phyloP scores from a whole-genome alignment of 2,888 invertebrate genomes.

The Barypeithes pellucidus region DNA sequence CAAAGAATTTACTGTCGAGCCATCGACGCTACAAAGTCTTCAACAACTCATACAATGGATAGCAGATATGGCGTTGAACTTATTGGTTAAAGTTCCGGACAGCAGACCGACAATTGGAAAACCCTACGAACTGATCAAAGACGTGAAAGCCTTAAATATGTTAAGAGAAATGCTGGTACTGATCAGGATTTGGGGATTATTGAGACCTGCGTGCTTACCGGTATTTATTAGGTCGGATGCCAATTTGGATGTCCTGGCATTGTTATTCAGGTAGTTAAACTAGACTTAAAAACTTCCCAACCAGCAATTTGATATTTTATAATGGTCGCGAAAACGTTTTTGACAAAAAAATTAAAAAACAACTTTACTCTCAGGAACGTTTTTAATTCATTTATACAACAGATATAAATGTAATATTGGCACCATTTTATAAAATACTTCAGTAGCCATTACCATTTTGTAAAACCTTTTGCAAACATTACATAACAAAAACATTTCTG shows the following conservation, averaged over 20 bases:
- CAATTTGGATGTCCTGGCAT: conserved; percentile 84
- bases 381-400: background rate
- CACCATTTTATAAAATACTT: no score
- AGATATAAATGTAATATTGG: no score
- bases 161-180: conserved; percentile 86
- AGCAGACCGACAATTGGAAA: conserved; percentile 65
- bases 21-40: conserved; percentile 86
- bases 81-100: conserved; percentile 85
- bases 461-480: background rate
- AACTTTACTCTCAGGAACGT: background rate
- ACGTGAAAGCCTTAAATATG: conserved; percentile 83
- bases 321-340: background rate
- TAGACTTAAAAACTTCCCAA: no score
- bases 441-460: no score
- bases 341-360: background rate
- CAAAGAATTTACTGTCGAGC: conserved; percentile 90
- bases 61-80: conserved; percentile 88
- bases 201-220: conserved; percentile 84
- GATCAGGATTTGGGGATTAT: conserved; percentile 87
- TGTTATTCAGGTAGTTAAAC: conserved; percentile 76
- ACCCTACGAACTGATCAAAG: conserved; percentile 84
- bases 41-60: conserved; percentile 94
- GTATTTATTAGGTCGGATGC: conserved; percentile 86
- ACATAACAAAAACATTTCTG: background rate
- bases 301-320: background rate